phyloP scores from a whole-genome alignment of 2,113 vertebrate species.

The Carassius carassius region DNA sequence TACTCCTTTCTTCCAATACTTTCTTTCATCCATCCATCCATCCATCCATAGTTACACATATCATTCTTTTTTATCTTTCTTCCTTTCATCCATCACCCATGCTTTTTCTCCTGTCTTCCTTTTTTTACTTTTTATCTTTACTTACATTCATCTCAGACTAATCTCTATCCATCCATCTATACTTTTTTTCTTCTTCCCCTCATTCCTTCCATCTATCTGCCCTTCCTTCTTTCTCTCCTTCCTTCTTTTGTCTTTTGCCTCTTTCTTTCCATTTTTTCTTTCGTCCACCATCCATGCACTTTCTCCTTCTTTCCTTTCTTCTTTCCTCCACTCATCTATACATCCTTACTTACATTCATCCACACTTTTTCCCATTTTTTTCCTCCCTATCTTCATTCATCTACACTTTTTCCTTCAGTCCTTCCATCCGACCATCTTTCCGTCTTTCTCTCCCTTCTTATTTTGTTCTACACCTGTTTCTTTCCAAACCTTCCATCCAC shows the following conservation, averaged over 20 bases:
- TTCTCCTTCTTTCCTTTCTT: background rate
- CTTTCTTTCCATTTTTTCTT: background rate
- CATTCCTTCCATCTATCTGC: constrained; percentile 39
- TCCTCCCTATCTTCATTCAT: background rate
- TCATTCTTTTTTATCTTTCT: background rate
- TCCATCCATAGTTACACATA: background rate
- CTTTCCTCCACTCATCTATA: background rate
- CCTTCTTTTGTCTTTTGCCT: background rate
- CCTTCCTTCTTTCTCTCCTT: background rate
- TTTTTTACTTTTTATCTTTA: background rate
- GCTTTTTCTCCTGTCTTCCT: background rate
- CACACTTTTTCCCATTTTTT: constrained; percentile 43
- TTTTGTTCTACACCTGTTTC: background rate
- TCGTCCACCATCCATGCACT: background rate
- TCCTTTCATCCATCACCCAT: background rate
- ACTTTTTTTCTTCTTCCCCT: background rate
- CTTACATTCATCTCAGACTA: too few species aligned
- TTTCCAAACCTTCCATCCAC: background rate
- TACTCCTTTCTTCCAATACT: background rate
- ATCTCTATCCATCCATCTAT: too few species aligned
- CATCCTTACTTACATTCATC: background rate
- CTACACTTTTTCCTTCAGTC: constrained; percentile 43
- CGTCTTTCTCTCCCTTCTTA: background rate
- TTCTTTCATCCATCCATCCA: background rate
- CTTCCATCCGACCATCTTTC: background rate